Percentiles rank a stretch among this genome's conserved stretches.
Evolutionary conservation across 2,797 vertebrate species (phyloP).

Genomic region (Hydrophis major): DNA sequence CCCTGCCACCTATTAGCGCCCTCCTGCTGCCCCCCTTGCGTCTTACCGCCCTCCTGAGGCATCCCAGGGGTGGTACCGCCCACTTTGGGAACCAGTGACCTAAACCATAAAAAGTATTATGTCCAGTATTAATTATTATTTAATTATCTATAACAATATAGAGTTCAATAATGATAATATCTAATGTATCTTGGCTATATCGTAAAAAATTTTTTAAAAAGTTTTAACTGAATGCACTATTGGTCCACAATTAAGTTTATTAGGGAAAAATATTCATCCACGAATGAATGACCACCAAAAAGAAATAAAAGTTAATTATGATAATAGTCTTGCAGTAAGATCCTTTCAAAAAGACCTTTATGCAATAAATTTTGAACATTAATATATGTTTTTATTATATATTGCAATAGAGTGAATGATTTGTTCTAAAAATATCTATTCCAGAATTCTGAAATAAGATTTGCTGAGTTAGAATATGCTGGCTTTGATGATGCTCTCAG

Average conservation of each 20-base stretch:
- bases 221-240: too few species aligned
- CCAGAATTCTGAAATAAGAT: neutral
- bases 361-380: neutral
- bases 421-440: neutral
- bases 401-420: neutral
- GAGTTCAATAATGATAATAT: too few species aligned
- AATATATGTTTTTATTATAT: neutral
- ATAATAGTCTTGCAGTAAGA: neutral
- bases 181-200: too few species aligned
- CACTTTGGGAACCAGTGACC: neutral
- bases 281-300: neutral
- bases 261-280: neutral
- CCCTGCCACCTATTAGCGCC: neutral
- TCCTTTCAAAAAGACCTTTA: neutral
- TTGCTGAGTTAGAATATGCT: constrained; percentile 1
- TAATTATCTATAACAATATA: too few species aligned
- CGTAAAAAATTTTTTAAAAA: too few species aligned
- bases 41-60: too few species aligned
- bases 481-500: constrained; percentile 5
- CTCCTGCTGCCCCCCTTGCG: too few species aligned
- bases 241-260: neutral
- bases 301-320: neutral
- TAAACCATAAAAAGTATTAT: neutral
- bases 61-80: too few species aligned
- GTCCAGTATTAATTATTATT: neutral